Evolutionary conservation across 2,797 vertebrate species (phyloP), one percentile per base, ranked within the genome.

Genomic region (Peromyscus eremicus): DNA sequence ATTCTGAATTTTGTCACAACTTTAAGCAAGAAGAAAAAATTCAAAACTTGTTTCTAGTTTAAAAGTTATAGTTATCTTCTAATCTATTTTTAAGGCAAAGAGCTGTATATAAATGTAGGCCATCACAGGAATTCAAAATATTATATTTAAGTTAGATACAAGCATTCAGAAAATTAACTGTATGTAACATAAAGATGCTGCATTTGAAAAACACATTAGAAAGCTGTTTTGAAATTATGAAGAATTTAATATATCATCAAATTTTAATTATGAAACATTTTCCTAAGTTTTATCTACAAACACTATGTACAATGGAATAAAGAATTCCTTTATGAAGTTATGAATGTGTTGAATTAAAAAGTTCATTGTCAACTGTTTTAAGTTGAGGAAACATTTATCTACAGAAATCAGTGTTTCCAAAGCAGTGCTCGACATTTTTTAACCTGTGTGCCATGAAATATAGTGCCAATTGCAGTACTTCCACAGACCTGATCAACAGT

Each of bases 81-180:
- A 60, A 46, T 89, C 49, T 87, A 86, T 91, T 95, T 97, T 94
- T 80, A 94, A 62, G 52, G 64, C 80, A 91, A 71, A 95, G 23
- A 73, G 5, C 37, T 94, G 66, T 92, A 94, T 94, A 83, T 94
- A 96, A 96, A 91, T 84, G 87, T 60, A 14, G 4, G 13, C 43
- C 91, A 64, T 89, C 27, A 94, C 0, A 89, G 32, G 96, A 81
- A 93, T 94, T 83, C 14, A 92, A 95, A 92, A 89, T 91, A 80
- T 85, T 88, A 12, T 40, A 81, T 60, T 66, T 94, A 92, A 91
- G 37, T 21, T 66, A 93, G 25, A 73, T 93, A 70, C 43, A 90
- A 97, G 21, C 68, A 92, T 21, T 95, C 52, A 91, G 7, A 89
- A 94, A 96, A 91, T 29, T 76, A 34, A 89, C 91, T 89, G n/a